phyloP scores from a whole-genome alignment of 1,140 invertebrate genomes.

The Vollenhovia emeryi region DNA sequence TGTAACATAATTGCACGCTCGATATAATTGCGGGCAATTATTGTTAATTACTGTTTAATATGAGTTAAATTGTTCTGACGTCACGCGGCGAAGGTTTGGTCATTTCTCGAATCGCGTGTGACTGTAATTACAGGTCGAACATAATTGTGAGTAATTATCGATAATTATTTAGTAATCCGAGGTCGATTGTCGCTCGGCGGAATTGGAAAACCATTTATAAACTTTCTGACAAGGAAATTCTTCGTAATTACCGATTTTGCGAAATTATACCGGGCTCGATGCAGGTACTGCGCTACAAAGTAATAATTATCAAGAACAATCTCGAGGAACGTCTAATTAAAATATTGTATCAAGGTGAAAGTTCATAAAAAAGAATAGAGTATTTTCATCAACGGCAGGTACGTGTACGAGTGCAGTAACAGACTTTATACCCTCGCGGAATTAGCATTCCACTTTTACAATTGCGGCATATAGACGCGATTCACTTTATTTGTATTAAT shows the following conservation, averaged over 20 bases:
- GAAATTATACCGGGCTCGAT: constrained; percentile 10
- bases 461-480: neutral
- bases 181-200: constrained; percentile 19
- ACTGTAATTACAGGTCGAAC: constrained; percentile 27
- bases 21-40: constrained; percentile 48
- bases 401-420: too few species aligned
- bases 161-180: constrained; percentile 39
- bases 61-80: constrained; percentile 53
- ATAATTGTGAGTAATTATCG: constrained; percentile 46
- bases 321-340: constrained; percentile 1
- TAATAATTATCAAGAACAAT: constrained; percentile 26
- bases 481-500: neutral
- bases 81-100: constrained; percentile 8
- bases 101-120: constrained; percentile 43
- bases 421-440: neutral
- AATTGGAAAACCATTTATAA: constrained; percentile 50
- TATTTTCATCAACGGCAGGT: neutral
- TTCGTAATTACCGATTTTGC: constrained; percentile 3
- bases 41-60: constrained; percentile 55
- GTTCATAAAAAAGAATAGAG: neutral
- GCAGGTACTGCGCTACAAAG: neutral
- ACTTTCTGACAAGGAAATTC: constrained; percentile 34
- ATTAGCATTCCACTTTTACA: neutral
- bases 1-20: constrained; percentile 37
- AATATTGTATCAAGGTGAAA: neutral